Evolutionary conservation across 2,888 invertebrate genomes (phyloP).

Genomic region (Pterostichus madidus): DNA sequence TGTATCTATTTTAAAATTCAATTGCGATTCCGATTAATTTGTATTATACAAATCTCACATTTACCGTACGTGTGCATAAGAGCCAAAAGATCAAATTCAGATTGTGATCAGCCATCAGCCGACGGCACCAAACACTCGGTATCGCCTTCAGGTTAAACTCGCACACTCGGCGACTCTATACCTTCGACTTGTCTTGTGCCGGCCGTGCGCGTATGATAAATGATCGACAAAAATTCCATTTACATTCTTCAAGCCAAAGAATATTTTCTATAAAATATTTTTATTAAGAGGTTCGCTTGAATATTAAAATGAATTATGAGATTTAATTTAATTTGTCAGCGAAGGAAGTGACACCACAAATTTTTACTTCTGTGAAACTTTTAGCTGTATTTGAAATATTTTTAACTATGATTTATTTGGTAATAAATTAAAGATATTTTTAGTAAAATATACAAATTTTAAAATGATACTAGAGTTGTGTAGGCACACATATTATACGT

Average conservation of each 20-base stretch:
- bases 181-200: neutral
- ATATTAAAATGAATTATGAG: conserved; percentile 28
- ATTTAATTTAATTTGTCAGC: conserved; percentile 44
- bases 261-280: conserved; percentile 53
- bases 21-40: no score
- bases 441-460: neutral
- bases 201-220: conserved; percentile 45
- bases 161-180: no score
- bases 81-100: no score
- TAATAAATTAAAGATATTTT: neutral
- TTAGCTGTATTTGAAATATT: neutral
- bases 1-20: neutral
- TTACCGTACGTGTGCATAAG: no score
- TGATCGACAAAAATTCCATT: conserved; percentile 53
- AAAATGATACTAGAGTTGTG: neutral
- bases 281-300: conserved; percentile 35
- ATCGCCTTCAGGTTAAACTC: no score
- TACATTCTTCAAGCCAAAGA: conserved; percentile 29
- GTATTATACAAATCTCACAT: no score
- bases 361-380: neutral
- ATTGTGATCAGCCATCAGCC: no score
- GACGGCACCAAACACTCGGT: no score
- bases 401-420: neutral
- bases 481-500: conserved; percentile 28
- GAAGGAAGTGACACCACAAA: conserved; percentile 23